phyloP scores from a whole-genome alignment of 2,113 vertebrate species.

The rabbit (Oryctolagus cuniculus) region DNA sequence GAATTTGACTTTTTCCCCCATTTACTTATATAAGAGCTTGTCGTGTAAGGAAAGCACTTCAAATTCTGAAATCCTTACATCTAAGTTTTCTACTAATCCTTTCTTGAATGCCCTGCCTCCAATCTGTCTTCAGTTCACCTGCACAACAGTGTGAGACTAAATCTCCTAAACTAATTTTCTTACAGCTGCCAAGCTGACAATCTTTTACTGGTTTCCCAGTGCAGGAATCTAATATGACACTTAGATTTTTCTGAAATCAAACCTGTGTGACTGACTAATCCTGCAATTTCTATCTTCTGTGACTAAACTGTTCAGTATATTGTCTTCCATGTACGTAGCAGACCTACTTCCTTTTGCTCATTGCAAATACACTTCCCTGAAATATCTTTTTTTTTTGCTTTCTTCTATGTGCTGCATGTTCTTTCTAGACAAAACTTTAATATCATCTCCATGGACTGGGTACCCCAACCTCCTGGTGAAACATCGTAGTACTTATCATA shows the following conservation, averaged over 20 bases:
- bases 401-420: not conserved
- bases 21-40: not conserved
- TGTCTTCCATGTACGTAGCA: not conserved
- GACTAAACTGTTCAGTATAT: not conserved
- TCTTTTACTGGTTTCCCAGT: not conserved
- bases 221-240: not conserved
- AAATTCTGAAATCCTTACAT: constrained; percentile 3
- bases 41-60: not conserved
- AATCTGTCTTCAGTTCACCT: not conserved
- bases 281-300: not conserved
- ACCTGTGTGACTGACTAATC: not conserved
- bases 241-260: not conserved
- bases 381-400: not conserved
- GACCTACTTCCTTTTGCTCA: not conserved
- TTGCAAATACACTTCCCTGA: not conserved
- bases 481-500: not conserved
- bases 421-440: not conserved
- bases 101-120: not conserved
- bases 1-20: not conserved
- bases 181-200: not conserved
- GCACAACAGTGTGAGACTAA: not conserved
- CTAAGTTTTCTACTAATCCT: constrained; percentile 23
- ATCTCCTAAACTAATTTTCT: not conserved
- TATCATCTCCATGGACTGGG: not conserved
- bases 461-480: not conserved